Evolutionary conservation across 2,797 vertebrate genomes (phyloP), one percentile per base, ranked within the genome.

Genomic region (Xiphophorus birchmanni): DNA sequence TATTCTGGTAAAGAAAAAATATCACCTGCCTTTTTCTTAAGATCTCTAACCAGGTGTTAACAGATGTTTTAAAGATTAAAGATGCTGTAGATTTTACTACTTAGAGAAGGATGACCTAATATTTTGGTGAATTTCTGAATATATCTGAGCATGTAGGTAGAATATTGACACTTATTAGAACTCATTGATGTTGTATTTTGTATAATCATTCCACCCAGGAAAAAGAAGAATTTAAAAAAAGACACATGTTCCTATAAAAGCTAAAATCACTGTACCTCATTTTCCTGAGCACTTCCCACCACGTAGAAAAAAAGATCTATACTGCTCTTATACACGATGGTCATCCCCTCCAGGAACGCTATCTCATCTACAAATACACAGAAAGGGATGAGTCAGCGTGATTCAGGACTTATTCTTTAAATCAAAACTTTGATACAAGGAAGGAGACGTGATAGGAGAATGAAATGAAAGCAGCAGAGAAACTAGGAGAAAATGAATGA

Each of bases 231-330:
- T 23, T 67, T 26, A 56, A n/a, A 56, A 56, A 26, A 52, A 52
- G 48, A 23, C 18, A 8, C 50, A 52, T 9, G 21, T 52, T 21
- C 50, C 7, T 52, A 40, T 35, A 63, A 82, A 74, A 67, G 23
- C 18, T 21, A 2, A 71, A 77, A 56, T 37, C 48, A 73, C 4
- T 75, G 78, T 87, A 98, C 97, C 97, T 98, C 97, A 0, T 98
- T 98, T 91, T 98, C 97, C 67, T 97, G 95, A 76, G 96, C 91
- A 40, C 96, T 97, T 86, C 97, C 97, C 84, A 97, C 97, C 80
- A 98, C 97, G 0, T 98, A 98, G 92, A 98, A 96, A 94, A 97
- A 97, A 82, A 98, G 95, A 80, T 98, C 97, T 2, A 96, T 95
- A 75, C 96, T 98, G 96, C 94, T 96, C 90, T 97, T 97, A 89